These are phyloP conservation scores for Stenchaetothrips biformis DNA, from an alignment of 2,888 invertebrate genomes.

Conservation along the genomic window DNA sequence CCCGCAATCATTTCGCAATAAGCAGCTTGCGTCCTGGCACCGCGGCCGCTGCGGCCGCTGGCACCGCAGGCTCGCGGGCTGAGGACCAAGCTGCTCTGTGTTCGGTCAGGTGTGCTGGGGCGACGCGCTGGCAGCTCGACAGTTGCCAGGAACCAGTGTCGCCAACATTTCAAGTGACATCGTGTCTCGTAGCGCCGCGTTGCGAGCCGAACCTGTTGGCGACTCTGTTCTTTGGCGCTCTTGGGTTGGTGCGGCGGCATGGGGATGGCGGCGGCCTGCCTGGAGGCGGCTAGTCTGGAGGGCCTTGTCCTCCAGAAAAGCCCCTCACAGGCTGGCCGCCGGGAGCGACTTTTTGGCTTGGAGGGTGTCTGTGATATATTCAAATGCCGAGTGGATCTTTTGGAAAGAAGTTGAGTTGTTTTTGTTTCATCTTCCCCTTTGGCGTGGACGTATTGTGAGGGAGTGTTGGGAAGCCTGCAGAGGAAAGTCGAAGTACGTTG, in stretches of 20 bases:
- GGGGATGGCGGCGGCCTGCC: background rate
- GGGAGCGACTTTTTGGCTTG: constrained; percentile 16
- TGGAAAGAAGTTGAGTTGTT: constrained; percentile 7
- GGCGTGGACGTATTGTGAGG: constrained; percentile 3
- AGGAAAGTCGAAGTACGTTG: background rate
- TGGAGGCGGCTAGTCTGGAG: background rate
- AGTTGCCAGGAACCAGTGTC: background rate
- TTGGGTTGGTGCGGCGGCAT: background rate
- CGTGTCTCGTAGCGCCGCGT: background rate
- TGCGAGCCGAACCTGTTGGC: no score
- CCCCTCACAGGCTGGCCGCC: background rate
- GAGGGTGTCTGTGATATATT: constrained; percentile 24
- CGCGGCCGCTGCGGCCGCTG: background rate
- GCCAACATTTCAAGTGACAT: background rate
- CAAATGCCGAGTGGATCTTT: constrained; percentile 3
- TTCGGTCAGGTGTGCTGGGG: background rate
- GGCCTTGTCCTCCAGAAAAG: background rate
- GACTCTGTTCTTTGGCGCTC: background rate
- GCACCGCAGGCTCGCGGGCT: background rate
- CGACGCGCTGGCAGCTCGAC: background rate
- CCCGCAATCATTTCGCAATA: constrained; percentile 13
- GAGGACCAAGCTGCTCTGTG: background rate
- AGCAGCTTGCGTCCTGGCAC: background rate
- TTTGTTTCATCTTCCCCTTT: background rate
- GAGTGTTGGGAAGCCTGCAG: background rate